A percentile compares a stretch with the other conserved stretches of the same genome.
phyloP scores from a whole-genome alignment of 2,888 invertebrate species.

The Ornithoptera priamus region DNA sequence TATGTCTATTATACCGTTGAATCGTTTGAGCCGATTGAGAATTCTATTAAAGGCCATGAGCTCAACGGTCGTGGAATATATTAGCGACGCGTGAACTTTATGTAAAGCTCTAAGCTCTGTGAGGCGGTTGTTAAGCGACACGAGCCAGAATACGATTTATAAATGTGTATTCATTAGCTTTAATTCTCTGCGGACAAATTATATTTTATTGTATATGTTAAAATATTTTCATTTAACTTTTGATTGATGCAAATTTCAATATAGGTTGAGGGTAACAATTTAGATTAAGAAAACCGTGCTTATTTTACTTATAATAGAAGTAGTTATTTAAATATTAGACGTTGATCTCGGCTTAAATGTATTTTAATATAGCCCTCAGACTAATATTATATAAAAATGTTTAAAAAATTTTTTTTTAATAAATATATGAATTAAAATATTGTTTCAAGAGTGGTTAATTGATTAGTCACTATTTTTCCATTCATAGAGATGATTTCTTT shows the following conservation, averaged over 20 bases:
- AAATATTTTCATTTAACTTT: conserved; percentile 22
- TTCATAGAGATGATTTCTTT: too few relatives aligned
- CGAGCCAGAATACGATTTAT: conserved; percentile 12
- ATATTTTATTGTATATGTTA: conserved; percentile 20
- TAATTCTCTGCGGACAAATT: conserved; percentile 16
- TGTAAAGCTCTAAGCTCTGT: conserved; percentile 53
- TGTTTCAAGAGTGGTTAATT: too few relatives aligned
- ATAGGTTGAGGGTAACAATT: not conserved
- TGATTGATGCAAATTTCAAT: conserved; percentile 16
- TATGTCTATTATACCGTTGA: conserved; percentile 54
- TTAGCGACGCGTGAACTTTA: conserved; percentile 71
- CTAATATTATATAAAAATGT: too few relatives aligned
- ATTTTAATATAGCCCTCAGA: too few relatives aligned
- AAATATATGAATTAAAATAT: too few relatives aligned
- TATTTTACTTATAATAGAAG: too few relatives aligned
- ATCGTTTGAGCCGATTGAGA: conserved; percentile 63
- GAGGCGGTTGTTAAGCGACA: conserved; percentile 8
- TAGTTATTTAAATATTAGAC: too few relatives aligned
- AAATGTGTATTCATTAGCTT: conserved; percentile 12
- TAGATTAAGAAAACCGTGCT: too few relatives aligned
- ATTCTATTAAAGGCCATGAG: conserved; percentile 76
- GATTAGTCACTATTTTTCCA: too few relatives aligned
- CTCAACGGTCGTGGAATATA: conserved; percentile 76
- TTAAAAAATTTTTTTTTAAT: too few relatives aligned
- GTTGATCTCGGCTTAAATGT: too few relatives aligned